Percentiles rank a stretch among this genome's conserved stretches.
Conservation (phyloP, 2,113 vertebrate genomes). For the Dissostichus mawsoni region DNA sequence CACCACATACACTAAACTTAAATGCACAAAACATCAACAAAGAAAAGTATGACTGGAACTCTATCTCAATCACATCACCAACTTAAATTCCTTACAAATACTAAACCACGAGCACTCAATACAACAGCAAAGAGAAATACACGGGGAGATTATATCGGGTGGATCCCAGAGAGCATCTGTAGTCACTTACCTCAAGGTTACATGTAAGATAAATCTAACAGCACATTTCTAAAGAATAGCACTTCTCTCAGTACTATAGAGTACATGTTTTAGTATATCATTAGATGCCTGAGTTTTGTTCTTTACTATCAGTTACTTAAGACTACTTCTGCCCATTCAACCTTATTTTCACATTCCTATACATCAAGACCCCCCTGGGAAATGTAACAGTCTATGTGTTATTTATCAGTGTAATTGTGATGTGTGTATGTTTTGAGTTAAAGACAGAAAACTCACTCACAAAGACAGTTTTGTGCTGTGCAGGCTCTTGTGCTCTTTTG, state of each 20-base stretch:
- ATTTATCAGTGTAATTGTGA: background rate
- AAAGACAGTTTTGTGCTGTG: background rate
- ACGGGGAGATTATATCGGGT: conserved; percentile 28
- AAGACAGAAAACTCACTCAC: conserved; percentile 31
- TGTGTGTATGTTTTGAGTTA: conserved; percentile 3
- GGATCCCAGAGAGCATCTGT: conserved; percentile 33
- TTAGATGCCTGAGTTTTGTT: conserved; percentile 8
- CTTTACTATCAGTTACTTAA: background rate
- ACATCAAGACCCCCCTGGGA: background rate
- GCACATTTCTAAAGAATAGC: conserved; percentile 14
- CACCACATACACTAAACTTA: background rate
- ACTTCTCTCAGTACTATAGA: conserved; percentile 17
- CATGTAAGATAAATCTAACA: conserved; percentile 37
- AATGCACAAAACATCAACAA: conserved; percentile 7
- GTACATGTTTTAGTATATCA: conserved; percentile 1
- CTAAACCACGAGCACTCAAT: conserved; percentile 28
- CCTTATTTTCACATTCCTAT: conserved; percentile 27
- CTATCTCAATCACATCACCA: conserved; percentile 27
- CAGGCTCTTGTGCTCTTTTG: conserved; percentile 28
- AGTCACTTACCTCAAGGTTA: conserved; percentile 46
- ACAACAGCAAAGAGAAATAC: conserved; percentile 23
- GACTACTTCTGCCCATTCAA: conserved; percentile 5
- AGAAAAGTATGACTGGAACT: conserved; percentile 33
- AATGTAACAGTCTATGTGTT: background rate
- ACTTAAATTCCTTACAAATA: conserved; percentile 38